A percentile compares a stretch with the other conserved stretches of the same genome.
Conservation (phyloP, 2,113 vertebrate species). For the Charina bottae region DNA sequence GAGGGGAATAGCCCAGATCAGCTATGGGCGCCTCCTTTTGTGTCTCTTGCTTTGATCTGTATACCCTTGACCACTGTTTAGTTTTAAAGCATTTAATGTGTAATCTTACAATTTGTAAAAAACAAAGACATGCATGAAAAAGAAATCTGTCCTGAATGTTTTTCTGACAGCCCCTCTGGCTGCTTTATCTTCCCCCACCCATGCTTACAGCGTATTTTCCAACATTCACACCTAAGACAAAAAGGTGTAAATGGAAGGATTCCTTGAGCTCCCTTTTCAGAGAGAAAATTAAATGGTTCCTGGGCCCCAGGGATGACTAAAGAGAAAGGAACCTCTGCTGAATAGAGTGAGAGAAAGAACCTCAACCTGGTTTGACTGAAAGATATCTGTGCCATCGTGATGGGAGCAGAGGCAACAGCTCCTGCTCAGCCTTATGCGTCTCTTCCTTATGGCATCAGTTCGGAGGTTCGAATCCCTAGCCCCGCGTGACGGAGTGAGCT, state of each 20-base stretch:
- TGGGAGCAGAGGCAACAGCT: background rate
- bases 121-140: too few relatives aligned
- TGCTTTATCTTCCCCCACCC: too few relatives aligned
- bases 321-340: background rate
- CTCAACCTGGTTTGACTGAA: background rate
- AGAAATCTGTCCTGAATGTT: too few relatives aligned
- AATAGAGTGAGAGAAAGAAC: background rate
- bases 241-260: background rate
- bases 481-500: too few relatives aligned
- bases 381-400: too few relatives aligned
- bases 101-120: too few relatives aligned
- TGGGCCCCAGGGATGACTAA: background rate
- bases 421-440: background rate
- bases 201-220: background rate
- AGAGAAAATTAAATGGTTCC: constrained; percentile 3
- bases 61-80: too few relatives aligned
- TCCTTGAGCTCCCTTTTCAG: background rate
- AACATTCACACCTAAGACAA: background rate
- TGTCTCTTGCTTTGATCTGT: too few relatives aligned
- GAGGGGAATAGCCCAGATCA: too few relatives aligned
- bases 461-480: too few relatives aligned
- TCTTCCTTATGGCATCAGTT: background rate
- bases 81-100: too few relatives aligned
- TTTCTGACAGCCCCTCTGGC: background rate
- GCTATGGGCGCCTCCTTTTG: too few relatives aligned